Evolutionary conservation across 2,113 vertebrate genomes (phyloP), one percentile per base, ranked within the genome.

Genomic region (Cephalopterus ornatus): DNA sequence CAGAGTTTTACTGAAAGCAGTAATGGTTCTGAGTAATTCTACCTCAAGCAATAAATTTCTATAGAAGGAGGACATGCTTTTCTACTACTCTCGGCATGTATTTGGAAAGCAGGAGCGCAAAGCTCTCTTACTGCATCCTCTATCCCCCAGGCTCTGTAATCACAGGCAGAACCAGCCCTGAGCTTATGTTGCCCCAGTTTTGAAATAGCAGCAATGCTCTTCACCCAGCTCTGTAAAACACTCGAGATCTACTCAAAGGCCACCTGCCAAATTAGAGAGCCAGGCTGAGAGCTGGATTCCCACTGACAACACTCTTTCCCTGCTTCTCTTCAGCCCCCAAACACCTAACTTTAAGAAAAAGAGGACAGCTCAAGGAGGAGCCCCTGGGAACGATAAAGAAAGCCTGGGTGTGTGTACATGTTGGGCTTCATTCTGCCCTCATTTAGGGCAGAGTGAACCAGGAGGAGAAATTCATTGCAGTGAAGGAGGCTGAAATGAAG

Each of bases 141-240:
- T 70, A 72, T 90, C 58, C 85, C 42, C 53, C 88, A 28, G 88
- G 92, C 74, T 93, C 82, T 10, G 13, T 20, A 83, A 47, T 8
- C 56, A 71, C 90, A 85, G 79, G 65, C 87, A 71, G 73, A 89
- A 62, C 18, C 49, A 74, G 77, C 89, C 67, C 55, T 17, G 65
- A 85, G 66, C 71, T 90, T 93, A 72, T 73, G 46, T 71, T 92
- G 80, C 42, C 73, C 84, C 89, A 62, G 63, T 94, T 96, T 55
- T 89, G 58, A 88, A 92, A 85, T 6, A 58, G 71, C 77, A 68
- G 47, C 46, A 65, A 7, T 37, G 61, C 44, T 65, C 50, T 59
- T 77, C 66, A 58, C 68, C 56, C 65, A 87, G 15, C 77, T 78
- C 80, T 59, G 41, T 81, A 56, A 71, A 88, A 72, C 66, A 68